Evolutionary conservation across 2,113 vertebrate species (phyloP), one percentile per base, ranked within the genome.

Genomic region (Alaudala cheleensis): DNA sequence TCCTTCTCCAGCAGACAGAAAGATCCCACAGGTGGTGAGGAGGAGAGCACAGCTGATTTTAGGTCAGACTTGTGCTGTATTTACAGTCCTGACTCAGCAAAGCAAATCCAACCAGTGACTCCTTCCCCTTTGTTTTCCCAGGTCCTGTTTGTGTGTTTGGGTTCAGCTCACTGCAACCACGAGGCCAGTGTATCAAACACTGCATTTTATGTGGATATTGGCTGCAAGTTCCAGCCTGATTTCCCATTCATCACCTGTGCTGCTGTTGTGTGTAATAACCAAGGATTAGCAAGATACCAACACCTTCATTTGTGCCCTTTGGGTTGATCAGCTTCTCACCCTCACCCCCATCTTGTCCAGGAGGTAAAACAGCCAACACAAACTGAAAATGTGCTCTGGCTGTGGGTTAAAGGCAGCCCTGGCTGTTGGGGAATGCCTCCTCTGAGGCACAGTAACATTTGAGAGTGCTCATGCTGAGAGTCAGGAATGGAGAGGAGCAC

Each of bases 401-500:
- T 81, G 42, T 11, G 44, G 34, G 61, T 37, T 78, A 45, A 81
- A 60, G 10, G 13, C 42, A 58, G 31, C 25, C 34, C 47, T 26
- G 37, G 7, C 47, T 53, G 29, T 29, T 14, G 40, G 29, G 17
- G 74, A 53, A 66, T 12, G 26, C 23, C 31, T 51, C 61, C 65
- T 67, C 12, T 28, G 19, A 70, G 71, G 39, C 47, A 61, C 6
- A 71, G 19, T 3, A 13, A 73, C 51, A 37, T 37, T 2, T 33
- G 16, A 16, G 28, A 74, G 4, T 39, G 24, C 44, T 58, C 19
- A 4, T 37, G 37, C 22, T 5, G 8, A 34, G 10, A 70, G 21
- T 14, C 26, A 11, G 3, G 19, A 79, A 33, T 3, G 1, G 5
- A 12, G 49, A 37, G 50, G 13, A 17, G 14, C 3, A 3, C 11